Evolutionary conservation across 2,113 vertebrate species (phyloP).

Genomic region (Anthoscopus minutus): DNA sequence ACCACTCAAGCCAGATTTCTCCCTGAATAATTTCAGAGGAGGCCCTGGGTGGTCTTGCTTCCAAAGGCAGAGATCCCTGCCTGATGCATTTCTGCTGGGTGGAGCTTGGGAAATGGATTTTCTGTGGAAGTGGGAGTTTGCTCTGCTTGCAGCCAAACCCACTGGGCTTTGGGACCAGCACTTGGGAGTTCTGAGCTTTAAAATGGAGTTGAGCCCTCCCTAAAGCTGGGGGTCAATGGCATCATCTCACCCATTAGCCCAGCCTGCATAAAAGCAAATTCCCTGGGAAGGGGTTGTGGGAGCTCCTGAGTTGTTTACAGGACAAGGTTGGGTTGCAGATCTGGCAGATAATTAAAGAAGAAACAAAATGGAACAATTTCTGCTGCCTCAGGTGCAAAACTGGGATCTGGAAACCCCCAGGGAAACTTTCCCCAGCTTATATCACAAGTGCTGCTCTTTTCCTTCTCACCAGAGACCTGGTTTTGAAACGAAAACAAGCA

Average conservation of each 20-base stretch:
- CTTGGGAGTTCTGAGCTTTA: background rate
- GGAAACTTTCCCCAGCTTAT: background rate
- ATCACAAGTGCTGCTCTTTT: background rate
- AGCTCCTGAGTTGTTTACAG: background rate
- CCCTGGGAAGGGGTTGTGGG: background rate
- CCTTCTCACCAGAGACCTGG: background rate
- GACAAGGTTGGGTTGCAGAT: background rate
- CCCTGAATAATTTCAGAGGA: background rate
- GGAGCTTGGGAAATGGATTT: background rate
- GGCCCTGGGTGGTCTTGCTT: background rate
- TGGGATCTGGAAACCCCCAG: background rate
- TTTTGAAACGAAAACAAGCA: background rate
- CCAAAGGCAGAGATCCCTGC: background rate
- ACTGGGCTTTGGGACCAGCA: background rate
- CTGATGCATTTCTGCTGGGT: background rate
- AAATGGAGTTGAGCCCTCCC: background rate
- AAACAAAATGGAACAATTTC: background rate
- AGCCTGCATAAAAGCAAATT: background rate
- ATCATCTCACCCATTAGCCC: background rate
- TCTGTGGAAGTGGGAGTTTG: background rate
- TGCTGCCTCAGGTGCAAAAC: constrained; percentile 7
- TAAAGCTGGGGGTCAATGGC: background rate
- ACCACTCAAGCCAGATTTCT: background rate
- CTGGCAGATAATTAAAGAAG: background rate
- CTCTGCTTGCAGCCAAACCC: background rate